Base-by-base conservation (phyloP, 2,888 invertebrate species). In the Xestobium rufovillosum region DNA sequence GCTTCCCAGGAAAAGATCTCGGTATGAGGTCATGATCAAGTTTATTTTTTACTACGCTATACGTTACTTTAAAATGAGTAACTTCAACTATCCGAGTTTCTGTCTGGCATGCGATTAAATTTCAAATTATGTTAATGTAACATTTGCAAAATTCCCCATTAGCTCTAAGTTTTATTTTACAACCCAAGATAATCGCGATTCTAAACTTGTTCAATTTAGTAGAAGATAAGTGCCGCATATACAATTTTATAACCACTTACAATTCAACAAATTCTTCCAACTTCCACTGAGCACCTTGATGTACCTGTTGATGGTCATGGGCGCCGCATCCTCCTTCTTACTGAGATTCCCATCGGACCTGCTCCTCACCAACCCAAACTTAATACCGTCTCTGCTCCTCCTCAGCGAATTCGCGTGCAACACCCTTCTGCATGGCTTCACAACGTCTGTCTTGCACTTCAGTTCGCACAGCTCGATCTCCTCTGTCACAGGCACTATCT, bases 241-340 rank as follows among this genome's bases (percentile, higher is more conserved):
- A n/a, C 16, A 27, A 25, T 19, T 14, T 6, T 8, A 15, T 27
- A 32, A 10, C 31, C 31, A 79, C 83, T 83, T 77, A 83, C 83
- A 72, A 72, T 80, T 75, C 59, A 83, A 70, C 48, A 83, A 75
- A 67, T 83, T 84, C 68, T 78, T 82, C 83, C 83, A 83, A 67
- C 82, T 82, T 48, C 83, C 83, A 58, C 81, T 82, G 52, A 83
- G 74, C 43, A 76, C 81, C 52, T 77, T 77, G 48, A 83, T 78
- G 62, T 81, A 83, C 62, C 80, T 79, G 63, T 80, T 78, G 57
- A 67, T 62, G 45, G 62, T 61, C 39, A 71, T 70, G 23, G 67
- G 63, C 10, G 64, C 52, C 26, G 47, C 45, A 15, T 40, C 35
- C 14, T 53, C 55, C 42, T 50, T 55, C 50, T 59, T 57, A 47